These are phyloP conservation scores for Plagodis dolabraria DNA, from an alignment of 2,888 invertebrate genomes.

Conservation along the genomic window DNA sequence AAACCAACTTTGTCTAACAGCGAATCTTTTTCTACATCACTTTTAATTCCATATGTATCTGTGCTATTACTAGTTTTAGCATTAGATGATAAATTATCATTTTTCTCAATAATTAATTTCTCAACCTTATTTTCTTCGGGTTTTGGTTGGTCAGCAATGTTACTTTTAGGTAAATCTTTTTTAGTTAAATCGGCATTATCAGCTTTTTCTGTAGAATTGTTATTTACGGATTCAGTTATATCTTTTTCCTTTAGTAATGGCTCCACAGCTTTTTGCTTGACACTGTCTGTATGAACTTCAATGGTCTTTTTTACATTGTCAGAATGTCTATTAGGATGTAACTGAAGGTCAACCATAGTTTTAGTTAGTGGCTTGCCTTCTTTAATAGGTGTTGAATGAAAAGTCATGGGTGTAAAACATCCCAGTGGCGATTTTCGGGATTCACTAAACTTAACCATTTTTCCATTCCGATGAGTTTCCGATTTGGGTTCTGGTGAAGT, in stretches of 20 bases:
- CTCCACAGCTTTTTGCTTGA: slow-evolving; percentile 57
- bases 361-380: slow-evolving; percentile 77
- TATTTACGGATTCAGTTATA: slow-evolving; percentile 17
- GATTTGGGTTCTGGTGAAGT: slow-evolving; percentile 55
- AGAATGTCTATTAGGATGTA: slow-evolving; percentile 74
- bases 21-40: not conserved
- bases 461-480: slow-evolving; percentile 69
- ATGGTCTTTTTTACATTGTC: slow-evolving; percentile 78
- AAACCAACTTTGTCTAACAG: slow-evolving; percentile 4
- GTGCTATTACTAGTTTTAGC: no score
- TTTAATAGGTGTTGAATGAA: slow-evolving; percentile 78
- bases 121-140: slow-evolving; percentile 8
- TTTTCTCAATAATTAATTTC: slow-evolving; percentile 6
- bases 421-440: slow-evolving; percentile 74
- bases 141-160: not conserved
- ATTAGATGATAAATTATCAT: not conserved
- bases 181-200: not conserved
- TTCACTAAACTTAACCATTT: slow-evolving; percentile 72
- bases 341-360: slow-evolving; percentile 75
- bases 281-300: slow-evolving; percentile 74
- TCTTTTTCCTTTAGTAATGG: slow-evolving; percentile 35
- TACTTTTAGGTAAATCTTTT: no score
- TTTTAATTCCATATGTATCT: no score
- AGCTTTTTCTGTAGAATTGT: not conserved
- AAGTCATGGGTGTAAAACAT: slow-evolving; percentile 73